These are phyloP conservation scores for Laspeyria flexula DNA, from an alignment of 2,888 invertebrate genomes.

Conservation along the genomic window DNA sequence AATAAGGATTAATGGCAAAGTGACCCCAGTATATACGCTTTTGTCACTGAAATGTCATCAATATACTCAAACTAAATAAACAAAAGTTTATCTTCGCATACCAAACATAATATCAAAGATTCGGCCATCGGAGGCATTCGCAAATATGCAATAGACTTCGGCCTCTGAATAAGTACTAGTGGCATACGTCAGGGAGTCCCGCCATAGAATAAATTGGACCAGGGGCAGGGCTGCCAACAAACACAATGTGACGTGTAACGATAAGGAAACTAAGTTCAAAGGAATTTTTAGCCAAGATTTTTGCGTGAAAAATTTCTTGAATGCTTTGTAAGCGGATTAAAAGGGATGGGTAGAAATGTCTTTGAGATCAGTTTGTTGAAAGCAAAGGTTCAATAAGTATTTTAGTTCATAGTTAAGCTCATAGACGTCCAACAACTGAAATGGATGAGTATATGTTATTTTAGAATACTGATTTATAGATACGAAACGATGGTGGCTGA, in stretches of 20 bases:
- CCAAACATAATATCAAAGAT: constrained; percentile 6
- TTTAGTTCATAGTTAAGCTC: neutral
- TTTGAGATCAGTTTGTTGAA: neutral
- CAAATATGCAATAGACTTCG: constrained; percentile 47
- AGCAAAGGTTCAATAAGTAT: neutral
- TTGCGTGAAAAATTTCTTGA: neutral
- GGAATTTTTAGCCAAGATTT: neutral
- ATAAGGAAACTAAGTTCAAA: neutral
- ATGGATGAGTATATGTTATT: too few relatives aligned
- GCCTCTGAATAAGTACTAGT: constrained; percentile 47
- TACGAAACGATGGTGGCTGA: too few relatives aligned
- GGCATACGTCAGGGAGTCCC: constrained; percentile 47
- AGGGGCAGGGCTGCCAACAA: constrained; percentile 26
- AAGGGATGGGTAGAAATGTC: neutral
- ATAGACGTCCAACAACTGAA: too few relatives aligned
- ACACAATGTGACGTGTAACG: neutral
- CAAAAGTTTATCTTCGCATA: neutral
- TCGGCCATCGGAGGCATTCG: constrained; percentile 30
- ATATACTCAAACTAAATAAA: neutral
- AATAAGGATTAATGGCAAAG: too few relatives aligned
- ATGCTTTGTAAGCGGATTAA: neutral
- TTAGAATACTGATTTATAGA: too few relatives aligned
- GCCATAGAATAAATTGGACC: constrained; percentile 55
- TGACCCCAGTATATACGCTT: too few relatives aligned
- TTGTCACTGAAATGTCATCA: too few relatives aligned